Base-by-base conservation (phyloP, 2,888 invertebrate genomes). In the Lordiphosa andalusiaca region DNA sequence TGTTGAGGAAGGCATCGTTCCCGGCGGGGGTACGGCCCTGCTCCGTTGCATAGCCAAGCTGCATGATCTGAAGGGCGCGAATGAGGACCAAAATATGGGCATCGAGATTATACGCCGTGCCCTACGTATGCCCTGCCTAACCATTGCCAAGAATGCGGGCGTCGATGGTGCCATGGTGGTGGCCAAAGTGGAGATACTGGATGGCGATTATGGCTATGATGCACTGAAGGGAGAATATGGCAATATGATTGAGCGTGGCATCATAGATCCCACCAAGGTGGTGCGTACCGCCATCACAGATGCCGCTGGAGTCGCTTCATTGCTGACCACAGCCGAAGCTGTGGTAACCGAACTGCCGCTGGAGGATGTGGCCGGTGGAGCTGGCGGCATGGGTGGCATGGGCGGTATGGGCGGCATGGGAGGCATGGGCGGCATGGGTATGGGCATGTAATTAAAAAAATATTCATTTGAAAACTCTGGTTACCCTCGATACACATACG, bases 291-390 rank as follows among this genome's bases (percentile, higher is more conserved):
- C 98, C 0, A 91, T 98, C 39, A 94, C 96, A 6, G 98, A 98
- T 89, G 98, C 98, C n/a, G 94, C 97, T 51, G 98, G 98, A 40
- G 98, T 98, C 6, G 97, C 98, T 0, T 98, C 98, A 0, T 91
- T 98, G 2, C 91, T 98, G 30, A 96, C 97, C 23, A 98, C 98
- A 3, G 98, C 98, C 0, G 99, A 99, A 91, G 95, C 96, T 12
- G 99, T 99, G 4, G 95, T 99, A 64, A 95, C 96, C 25, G 99
- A 99, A 85, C 91, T 97, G 54, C 99, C 99, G 1, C 93, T 96
- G 87, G 98, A 98, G 88, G 94, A 95, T 1, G 44, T n/a, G 67
- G 92, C 92, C 0, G 90, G 90, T 41, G 91, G 91, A 4, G 93
- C 93, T 90, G 93, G 93, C 50, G 93, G 93, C 55, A 93, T 93